phyloP scores from a whole-genome alignment of 2,797 vertebrate species.

The Coreius guichenoti region DNA sequence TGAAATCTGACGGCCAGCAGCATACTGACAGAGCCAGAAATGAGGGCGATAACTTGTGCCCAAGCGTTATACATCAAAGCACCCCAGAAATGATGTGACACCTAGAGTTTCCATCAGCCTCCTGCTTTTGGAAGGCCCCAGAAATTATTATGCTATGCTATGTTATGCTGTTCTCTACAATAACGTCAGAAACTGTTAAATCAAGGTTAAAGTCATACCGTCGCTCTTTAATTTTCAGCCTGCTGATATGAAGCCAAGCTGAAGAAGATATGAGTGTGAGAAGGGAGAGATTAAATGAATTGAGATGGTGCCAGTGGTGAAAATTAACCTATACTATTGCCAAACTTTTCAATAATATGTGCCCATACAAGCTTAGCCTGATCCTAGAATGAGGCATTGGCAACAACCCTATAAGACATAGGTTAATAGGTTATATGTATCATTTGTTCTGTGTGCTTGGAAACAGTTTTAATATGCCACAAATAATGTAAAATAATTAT shows the following conservation, averaged over 20 bases:
- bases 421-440: no score
- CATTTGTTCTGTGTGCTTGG: no score
- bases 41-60: constrained; percentile 30
- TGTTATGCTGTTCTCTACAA: background rate
- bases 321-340: background rate
- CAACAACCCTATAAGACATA: background rate
- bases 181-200: constrained; percentile 21
- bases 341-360: background rate
- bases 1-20: constrained; percentile 16
- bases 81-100: constrained; percentile 36
- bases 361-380: background rate
- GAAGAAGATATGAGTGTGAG: background rate
- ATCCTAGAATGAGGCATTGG: background rate
- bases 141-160: constrained; percentile 16
- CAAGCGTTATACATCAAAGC: constrained; percentile 34
- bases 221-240: background rate
- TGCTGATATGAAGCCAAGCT: background rate
- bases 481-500: no score
- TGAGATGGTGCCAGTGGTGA: background rate
- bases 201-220: constrained; percentile 22
- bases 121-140: constrained; percentile 24
- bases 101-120: constrained; percentile 5
- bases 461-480: no score
- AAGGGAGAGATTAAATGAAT: background rate
- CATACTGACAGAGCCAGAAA: constrained; percentile 37